phyloP scores from a whole-genome alignment of 1,140 invertebrate species.

The Drosophila tropicalis region DNA sequence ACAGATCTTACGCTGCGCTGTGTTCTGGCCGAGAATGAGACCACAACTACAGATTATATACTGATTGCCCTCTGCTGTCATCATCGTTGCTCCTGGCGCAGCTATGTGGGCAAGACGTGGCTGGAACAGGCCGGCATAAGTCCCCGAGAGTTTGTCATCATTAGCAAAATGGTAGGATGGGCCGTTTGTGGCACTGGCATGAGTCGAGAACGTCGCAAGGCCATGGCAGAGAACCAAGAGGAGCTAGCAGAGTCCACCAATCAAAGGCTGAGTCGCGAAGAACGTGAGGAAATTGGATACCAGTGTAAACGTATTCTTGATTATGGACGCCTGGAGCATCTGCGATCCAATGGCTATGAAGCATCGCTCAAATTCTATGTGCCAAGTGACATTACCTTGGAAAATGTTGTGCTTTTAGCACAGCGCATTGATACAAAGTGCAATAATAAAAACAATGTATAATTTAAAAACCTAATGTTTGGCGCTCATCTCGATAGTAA shows the following conservation, averaged over 20 bases:
- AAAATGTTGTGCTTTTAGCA: constrained; percentile 91
- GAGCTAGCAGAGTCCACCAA: constrained; percentile 61
- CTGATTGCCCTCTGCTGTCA: constrained; percentile 94
- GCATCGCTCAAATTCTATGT: constrained; percentile 88
- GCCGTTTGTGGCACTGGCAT: constrained; percentile 89
- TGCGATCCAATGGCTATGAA: constrained; percentile 86
- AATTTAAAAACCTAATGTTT: too few species aligned
- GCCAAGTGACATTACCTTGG: constrained; percentile 86
- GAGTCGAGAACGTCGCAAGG: constrained; percentile 83
- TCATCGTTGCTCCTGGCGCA: constrained; percentile 89
- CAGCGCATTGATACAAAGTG: constrained; percentile 17
- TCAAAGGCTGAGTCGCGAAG: constrained; percentile 72
- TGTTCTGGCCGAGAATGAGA: constrained; percentile 59
- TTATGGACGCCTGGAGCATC: constrained; percentile 88
- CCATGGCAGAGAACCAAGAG: constrained; percentile 71
- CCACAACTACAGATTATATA: constrained; percentile 85
- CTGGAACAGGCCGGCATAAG: constrained; percentile 85
- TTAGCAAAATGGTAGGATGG: constrained; percentile 92
- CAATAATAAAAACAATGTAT: constrained; percentile 22
- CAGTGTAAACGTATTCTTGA: constrained; percentile 91
- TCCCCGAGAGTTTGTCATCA: constrained; percentile 88
- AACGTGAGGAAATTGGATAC: constrained; percentile 87
- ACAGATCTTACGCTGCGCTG: constrained; percentile 91
- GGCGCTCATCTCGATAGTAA: too few species aligned
- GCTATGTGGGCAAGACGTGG: constrained; percentile 88